A percentile compares a stretch with the other conserved stretches of the same genome.
Evolutionary conservation across 2,113 vertebrate species (phyloP).

Genomic region (Carassius gibelio): DNA sequence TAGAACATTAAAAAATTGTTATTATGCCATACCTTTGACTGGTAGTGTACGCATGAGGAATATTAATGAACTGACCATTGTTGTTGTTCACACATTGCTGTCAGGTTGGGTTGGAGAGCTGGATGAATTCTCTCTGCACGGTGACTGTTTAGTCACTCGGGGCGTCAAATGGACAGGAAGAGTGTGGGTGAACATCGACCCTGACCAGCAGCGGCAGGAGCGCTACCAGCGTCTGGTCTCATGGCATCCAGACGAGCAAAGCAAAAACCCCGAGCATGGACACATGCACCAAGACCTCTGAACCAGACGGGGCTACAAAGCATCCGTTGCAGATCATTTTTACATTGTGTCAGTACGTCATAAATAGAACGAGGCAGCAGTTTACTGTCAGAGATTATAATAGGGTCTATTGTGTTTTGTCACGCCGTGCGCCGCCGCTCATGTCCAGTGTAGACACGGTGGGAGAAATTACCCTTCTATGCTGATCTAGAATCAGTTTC

Average conservation of each 20-base stretch:
- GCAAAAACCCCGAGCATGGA: conserved; percentile 64
- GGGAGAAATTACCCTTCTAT: too few relatives aligned
- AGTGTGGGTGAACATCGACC: conserved; percentile 96
- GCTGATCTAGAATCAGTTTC: conserved; percentile 7
- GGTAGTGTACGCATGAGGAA: too few relatives aligned
- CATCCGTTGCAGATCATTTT: too few relatives aligned
- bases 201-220: conserved; percentile 84
- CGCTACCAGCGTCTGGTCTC: conserved; percentile 90
- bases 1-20: too few relatives aligned
- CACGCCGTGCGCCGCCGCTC: too few relatives aligned
- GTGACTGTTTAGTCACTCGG: conserved; percentile 87
- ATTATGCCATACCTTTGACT: too few relatives aligned
- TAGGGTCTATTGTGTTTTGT: too few relatives aligned
- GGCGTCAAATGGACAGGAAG: conserved; percentile 94
- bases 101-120: conserved; percentile 95
- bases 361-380: too few relatives aligned
- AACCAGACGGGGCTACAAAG: background rate
- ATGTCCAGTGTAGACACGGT: too few relatives aligned
- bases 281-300: conserved; percentile 73
- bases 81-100: too few relatives aligned
- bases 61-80: background rate
- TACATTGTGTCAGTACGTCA: too few relatives aligned
- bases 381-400: too few relatives aligned
- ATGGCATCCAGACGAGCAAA: conserved; percentile 70
- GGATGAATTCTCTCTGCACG: conserved; percentile 92